Evolutionary conservation across 2,888 invertebrate genomes (phyloP).

Genomic region (Dromius quadrimaculatus): DNA sequence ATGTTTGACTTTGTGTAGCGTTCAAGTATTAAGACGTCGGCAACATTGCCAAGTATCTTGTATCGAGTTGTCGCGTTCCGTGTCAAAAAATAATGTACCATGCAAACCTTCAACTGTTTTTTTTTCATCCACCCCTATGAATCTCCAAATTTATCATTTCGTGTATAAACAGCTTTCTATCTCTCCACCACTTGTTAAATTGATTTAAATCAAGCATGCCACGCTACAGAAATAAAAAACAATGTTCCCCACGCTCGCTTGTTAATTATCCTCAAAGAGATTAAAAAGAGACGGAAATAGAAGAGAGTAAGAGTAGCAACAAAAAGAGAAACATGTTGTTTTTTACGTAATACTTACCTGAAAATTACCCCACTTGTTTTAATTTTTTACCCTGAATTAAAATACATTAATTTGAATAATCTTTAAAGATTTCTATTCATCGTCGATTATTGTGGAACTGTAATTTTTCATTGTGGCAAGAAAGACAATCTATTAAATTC

Average conservation of each 20-base stretch:
- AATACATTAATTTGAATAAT: no score
- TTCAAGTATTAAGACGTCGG: no score
- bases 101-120: no score
- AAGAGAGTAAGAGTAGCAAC: neutral
- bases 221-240: constrained; percentile 31
- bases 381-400: neutral
- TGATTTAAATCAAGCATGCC: constrained; percentile 30
- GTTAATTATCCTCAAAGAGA: constrained; percentile 29
- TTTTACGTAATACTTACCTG: constrained; percentile 4
- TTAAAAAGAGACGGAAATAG: constrained; percentile 6
- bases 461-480: constrained; percentile 35
- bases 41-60: no score
- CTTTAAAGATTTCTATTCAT: constrained; percentile 22
- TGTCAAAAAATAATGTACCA: no score
- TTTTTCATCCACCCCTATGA: no score
- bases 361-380: neutral
- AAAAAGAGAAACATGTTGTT: constrained; percentile 20
- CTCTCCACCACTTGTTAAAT: constrained; percentile 12
- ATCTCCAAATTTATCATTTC: no score
- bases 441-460: constrained; percentile 24
- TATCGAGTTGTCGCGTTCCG: no score
- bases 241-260: constrained; percentile 15
- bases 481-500: constrained; percentile 26
- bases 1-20: no score
- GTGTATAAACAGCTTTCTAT: no score